Evolutionary conservation across 2,888 invertebrate genomes (phyloP), one percentile per base, ranked within the genome.

Genomic region (Mimachlamys varia): DNA sequence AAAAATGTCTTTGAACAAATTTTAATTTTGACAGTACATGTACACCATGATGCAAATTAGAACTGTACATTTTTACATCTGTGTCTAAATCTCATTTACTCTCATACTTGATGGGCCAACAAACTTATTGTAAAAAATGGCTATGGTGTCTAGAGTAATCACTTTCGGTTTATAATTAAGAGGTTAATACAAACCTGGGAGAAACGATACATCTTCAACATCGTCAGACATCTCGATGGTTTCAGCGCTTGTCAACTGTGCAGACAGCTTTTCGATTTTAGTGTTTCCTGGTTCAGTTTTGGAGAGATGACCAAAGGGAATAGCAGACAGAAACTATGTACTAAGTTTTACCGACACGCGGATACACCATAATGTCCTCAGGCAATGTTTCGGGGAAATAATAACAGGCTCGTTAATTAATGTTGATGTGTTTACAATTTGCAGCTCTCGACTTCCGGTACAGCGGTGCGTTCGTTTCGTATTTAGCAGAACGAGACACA

Each of bases 191-290:
- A 88, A 91, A 95, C 95, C 95, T 92, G 95, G 95, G 0, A 95
- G 93, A 91, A 95, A 95, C 0, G 95, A 95, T 38, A 95, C 95
- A 76, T 95, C 95, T 91, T 95, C 95, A 12, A 95, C 94, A 90
- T 95, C 95, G 37, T 95, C 95, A 55, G 94, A 94, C 94, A 95
- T 95, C 17, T 53, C 53, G 12, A 17, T 5, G 22, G 53, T 88
- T 53, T 17, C 13, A 17, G 19, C 53, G 10, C 50, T 27, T 27
- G 22, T 44, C 49, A 44, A 44, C 17, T 88, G 12, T 55, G 88
- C 17, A 27, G 50, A 44, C 13, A 44, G 88, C 44, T 88, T 58
- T 19, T 58, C 22, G 19, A 3, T 58, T 58, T 22, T 1, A 58
- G 19, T 58, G 19, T 58, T 58, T 58, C 58, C 7, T 19, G 7